Evolutionary conservation across 2,113 vertebrate species (phyloP), one percentile per base, ranked within the genome.

Genomic region (Sylvilagus bachmani): DNA sequence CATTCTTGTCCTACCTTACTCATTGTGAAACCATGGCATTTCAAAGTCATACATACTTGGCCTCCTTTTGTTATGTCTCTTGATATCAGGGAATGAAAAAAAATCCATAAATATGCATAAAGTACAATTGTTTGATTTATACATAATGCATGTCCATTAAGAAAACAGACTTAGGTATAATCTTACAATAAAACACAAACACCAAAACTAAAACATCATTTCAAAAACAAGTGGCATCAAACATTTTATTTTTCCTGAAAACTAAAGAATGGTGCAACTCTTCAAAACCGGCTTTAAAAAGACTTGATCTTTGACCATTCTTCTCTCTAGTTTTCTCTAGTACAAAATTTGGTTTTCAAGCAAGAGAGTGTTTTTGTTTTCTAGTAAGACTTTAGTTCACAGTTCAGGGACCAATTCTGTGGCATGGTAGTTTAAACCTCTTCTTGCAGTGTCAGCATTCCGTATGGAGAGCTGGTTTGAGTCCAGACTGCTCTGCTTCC

Each of bases 51-150:
- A 66, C 6, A 36, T n/a, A 62, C 1, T 13, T 25, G 2, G 2
- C 11, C 77, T 82, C 55, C 36, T 53, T 78, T 85, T 96, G 53
- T 94, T 29, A 64, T 73, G 44, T 95, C 80, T 92, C 12, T 51
- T 49, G 82, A 96, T 21, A 93, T 88, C 25, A 91, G 86, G 97
- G 83, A 38, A 95, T 0, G 81, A 89, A 73, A 86, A 86, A 89
- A 70, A 21, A 89, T 62, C 69, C 36, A 81, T 91, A 86, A 73
- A 93, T 95, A 96, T 71, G 16, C 27, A 94, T 96, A 51, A 86
- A 69, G n/a, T 58, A 21, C 36, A 90, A 33, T 19, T 89, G 33
- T 94, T 94, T 93, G 61, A 92, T 90, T 80, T 84, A 67, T 85
- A 79, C 33, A 85, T 94, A 88, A 93, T 94, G 22, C 36, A 64